Percentiles rank a stretch among this genome's conserved stretches.
phyloP scores from a whole-genome alignment of 2,113 vertebrate species.

The Malurus cyaneus region DNA sequence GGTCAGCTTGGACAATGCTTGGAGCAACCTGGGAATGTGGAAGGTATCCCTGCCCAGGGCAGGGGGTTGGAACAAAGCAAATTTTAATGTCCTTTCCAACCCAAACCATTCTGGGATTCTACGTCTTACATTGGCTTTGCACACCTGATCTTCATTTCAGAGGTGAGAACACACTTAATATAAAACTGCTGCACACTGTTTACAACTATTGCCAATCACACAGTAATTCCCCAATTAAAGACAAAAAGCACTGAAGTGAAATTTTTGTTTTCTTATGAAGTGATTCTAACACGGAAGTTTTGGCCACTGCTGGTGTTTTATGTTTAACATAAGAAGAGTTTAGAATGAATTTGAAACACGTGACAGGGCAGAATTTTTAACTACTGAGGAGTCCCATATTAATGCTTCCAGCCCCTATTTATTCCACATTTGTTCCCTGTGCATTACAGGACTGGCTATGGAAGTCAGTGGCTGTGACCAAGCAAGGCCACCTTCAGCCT shows the following conservation, averaged over 20 bases:
- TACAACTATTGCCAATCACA: not conserved
- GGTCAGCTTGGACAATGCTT: not conserved
- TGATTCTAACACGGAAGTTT: not conserved
- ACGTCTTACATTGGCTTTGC: not conserved
- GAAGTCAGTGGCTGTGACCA: not conserved
- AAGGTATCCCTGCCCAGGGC: not conserved
- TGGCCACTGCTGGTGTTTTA: not conserved
- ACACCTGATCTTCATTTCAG: not conserved
- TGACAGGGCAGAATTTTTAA: not conserved
- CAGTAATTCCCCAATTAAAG: not conserved
- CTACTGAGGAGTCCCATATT: not conserved
- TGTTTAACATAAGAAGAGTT: not conserved
- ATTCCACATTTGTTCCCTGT: not conserved
- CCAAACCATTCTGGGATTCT: not conserved
- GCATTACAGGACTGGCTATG: not conserved
- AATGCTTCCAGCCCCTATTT: not conserved
- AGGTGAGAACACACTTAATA: fast-evolving
- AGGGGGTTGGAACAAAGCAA: not conserved
- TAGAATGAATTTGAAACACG: not conserved
- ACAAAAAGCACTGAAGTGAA: not conserved
- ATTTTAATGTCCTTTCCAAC: not conserved
- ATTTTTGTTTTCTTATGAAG: not conserved
- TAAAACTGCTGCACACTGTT: not conserved
- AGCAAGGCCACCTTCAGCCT: not conserved
- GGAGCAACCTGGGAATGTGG: not conserved